phyloP scores from a whole-genome alignment of 2,113 vertebrate genomes.

The Asarcornis scutulata region DNA sequence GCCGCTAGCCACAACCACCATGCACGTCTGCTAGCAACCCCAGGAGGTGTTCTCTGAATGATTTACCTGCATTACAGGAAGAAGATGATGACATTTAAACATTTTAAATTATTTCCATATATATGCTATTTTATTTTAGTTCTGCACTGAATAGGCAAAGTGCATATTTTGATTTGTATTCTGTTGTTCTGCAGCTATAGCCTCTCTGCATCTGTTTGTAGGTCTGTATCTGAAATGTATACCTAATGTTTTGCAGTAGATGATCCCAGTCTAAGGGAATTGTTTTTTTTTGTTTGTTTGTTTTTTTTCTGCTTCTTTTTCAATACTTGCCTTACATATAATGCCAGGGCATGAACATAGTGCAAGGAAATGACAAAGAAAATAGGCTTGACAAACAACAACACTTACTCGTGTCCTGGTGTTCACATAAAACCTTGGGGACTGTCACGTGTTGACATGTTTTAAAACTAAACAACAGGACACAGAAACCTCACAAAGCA shows the following conservation, averaged over 20 bases:
- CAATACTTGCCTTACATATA: neutral
- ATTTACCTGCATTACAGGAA: neutral
- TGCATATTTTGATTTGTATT: neutral
- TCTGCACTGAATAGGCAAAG: neutral
- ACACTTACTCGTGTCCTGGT: too few relatives aligned
- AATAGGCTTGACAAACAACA: too few relatives aligned
- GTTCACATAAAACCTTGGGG: neutral
- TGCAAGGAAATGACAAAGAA: neutral
- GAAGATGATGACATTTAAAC: neutral
- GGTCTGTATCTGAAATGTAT: neutral
- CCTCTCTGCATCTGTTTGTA: neutral
- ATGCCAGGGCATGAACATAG: neutral
- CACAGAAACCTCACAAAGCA: neutral
- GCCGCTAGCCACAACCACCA: neutral
- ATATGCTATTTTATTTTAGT: neutral
- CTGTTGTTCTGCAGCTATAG: neutral
- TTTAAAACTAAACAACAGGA: neutral
- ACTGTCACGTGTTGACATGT: neutral
- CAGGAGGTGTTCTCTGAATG: neutral
- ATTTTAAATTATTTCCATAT: neutral
- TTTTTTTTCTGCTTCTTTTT: neutral
- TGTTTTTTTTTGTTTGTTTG: neutral
- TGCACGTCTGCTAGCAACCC: neutral
- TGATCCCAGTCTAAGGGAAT: neutral
- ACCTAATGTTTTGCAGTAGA: neutral